Percentiles rank a stretch among this genome's conserved stretches.
Conservation (phyloP, 2,113 vertebrate genomes). For the Natator depressus region DNA sequence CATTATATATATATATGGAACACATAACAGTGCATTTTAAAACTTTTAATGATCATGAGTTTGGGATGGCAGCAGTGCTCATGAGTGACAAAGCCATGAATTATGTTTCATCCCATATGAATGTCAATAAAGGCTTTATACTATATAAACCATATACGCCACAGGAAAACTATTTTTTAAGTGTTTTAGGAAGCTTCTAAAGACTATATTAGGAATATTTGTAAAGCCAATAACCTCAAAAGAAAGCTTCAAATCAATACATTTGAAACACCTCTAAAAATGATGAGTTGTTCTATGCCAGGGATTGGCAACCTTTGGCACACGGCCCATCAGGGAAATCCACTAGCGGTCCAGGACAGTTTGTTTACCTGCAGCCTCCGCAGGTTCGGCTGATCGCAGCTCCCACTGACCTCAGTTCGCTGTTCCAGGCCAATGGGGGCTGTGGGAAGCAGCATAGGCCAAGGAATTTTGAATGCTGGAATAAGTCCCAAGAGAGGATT, state of each 20-base stretch:
- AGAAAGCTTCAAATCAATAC: neutral
- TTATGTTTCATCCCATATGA: accelerated
- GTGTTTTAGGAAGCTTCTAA: neutral
- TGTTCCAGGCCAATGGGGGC: no score
- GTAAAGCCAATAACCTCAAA: neutral
- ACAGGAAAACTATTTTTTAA: accelerated
- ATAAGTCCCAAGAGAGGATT: constrained; percentile 59
- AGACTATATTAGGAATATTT: neutral
- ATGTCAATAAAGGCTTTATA: accelerated
- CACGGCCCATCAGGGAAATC: no score
- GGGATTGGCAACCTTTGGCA: no score
- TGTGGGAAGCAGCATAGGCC: no score
- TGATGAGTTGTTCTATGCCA: neutral
- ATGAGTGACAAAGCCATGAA: accelerated
- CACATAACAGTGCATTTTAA: neutral
- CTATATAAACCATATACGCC: accelerated
- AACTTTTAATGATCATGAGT: neutral
- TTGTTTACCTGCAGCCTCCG: no score
- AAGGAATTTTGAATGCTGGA: neutral
- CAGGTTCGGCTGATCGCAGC: no score
- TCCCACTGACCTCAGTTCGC: no score
- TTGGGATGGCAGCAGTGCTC: neutral
- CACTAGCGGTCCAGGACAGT: no score
- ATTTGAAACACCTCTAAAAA: neutral
- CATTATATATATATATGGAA: neutral